Evolutionary conservation across 2,797 vertebrate genomes (phyloP).

Genomic region (Sylvilagus floridanus): DNA sequence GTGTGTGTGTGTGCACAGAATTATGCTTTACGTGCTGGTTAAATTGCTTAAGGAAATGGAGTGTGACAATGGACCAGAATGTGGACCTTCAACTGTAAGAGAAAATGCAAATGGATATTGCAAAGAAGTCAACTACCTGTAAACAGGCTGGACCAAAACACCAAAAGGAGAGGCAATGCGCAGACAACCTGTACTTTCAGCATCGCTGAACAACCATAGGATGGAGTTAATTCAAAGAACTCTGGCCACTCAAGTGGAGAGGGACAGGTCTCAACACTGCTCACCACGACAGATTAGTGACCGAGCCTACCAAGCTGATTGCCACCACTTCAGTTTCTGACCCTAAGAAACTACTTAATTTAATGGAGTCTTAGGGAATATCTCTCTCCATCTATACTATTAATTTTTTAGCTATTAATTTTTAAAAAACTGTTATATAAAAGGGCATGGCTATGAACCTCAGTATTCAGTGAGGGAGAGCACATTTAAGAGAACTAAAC

Average conservation of each 20-base stretch:
- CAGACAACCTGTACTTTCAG: not conserved
- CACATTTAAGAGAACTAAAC: not conserved
- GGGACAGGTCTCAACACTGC: too few relatives aligned
- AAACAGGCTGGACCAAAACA: not conserved
- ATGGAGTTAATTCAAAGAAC: not conserved
- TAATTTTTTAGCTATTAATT: not conserved
- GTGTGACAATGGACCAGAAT: not conserved
- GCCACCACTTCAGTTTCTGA: not conserved
- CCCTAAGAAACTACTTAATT: not conserved
- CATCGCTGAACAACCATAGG: accelerated
- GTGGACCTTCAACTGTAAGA: not conserved
- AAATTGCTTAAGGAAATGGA: not conserved
- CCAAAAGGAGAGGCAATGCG: not conserved
- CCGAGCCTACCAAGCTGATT: not conserved
- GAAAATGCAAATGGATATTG: not conserved
- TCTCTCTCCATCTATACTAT: too few relatives aligned
- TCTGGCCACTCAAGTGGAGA: not conserved
- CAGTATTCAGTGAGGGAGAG: not conserved
- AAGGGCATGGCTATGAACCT: not conserved
- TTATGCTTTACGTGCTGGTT: accelerated
- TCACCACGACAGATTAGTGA: not conserved
- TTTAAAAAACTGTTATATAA: not conserved
- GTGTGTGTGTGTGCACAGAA: not conserved
- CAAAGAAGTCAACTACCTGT: not conserved
- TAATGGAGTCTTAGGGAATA: not conserved